These are phyloP conservation scores for Oplegnathus fasciatus DNA, from an alignment of 2,113 vertebrate genomes.

Conservation along the genomic window DNA sequence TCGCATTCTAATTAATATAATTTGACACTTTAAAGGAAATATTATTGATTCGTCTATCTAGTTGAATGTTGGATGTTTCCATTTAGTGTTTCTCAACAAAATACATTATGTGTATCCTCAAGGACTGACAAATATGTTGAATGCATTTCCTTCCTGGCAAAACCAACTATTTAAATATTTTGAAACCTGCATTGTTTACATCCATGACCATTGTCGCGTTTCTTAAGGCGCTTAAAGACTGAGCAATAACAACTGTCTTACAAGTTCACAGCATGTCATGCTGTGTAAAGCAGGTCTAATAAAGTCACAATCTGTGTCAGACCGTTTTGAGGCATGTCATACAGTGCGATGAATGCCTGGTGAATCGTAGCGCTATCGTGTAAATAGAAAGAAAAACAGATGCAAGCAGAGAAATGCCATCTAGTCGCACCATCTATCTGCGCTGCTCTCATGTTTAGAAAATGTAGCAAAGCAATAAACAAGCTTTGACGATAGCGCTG, in stretches of 20 bases:
- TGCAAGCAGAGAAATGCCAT: not conserved
- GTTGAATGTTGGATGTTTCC: not conserved
- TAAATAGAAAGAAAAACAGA: constrained; percentile 7
- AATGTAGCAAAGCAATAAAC: not conserved
- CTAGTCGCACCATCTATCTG: not conserved
- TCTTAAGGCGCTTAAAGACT: not conserved
- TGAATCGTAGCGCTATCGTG: not conserved
- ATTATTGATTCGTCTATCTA: not conserved
- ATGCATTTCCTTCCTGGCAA: not conserved
- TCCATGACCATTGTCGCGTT: not conserved
- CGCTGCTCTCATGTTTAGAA: not conserved
- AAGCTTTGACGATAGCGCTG: not conserved
- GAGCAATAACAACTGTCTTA: not conserved
- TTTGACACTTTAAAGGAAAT: constrained; percentile 1
- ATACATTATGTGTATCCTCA: not conserved
- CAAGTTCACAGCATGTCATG: not conserved
- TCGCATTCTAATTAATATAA: not conserved
- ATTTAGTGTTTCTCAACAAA: not conserved
- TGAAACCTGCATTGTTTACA: not conserved
- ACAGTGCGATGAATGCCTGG: not conserved
- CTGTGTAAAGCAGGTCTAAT: not conserved
- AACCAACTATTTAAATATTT: not conserved
- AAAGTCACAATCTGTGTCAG: constrained; percentile 1
- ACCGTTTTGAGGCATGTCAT: not conserved
- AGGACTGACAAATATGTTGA: not conserved